phyloP scores from a whole-genome alignment of 2,113 vertebrate species.

The Muntiacus reevesi region DNA sequence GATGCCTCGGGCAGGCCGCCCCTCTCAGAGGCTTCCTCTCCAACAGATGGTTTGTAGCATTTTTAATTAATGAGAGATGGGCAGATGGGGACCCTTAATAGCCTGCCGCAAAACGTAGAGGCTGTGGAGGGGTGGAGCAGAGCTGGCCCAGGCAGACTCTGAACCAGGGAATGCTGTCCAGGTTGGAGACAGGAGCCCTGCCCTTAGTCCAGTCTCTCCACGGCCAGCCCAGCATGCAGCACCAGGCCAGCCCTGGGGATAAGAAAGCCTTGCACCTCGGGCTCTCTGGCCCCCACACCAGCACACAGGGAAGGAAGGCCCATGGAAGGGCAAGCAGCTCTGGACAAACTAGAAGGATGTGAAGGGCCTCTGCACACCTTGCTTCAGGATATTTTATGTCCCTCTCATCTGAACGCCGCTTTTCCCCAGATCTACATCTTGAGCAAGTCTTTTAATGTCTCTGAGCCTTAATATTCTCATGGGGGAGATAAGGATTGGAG shows the following conservation, averaged over 20 bases:
- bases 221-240: neutral
- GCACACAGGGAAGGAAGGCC: neutral
- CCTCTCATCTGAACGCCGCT: neutral
- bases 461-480: constrained; percentile 1
- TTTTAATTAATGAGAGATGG: constrained; percentile 71
- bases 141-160: neutral
- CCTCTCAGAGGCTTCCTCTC: constrained; percentile 52
- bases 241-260: neutral
- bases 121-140: neutral
- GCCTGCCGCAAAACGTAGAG: constrained; percentile 57
- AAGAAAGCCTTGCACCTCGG: neutral
- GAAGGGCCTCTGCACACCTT: neutral
- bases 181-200: neutral
- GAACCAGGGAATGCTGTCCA: neutral
- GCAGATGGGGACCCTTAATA: constrained; percentile 63
- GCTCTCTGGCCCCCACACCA: neutral
- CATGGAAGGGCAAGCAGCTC: neutral
- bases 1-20: constrained; percentile 20
- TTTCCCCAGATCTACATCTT: neutral
- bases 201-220: neutral
- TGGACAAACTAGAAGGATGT: neutral
- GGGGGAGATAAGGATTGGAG: neutral
- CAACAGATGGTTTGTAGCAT: constrained; percentile 70
- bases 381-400: neutral
- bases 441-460: neutral